Base-by-base conservation (phyloP, 2,113 vertebrate genomes). In the Nettapus auritus region DNA sequence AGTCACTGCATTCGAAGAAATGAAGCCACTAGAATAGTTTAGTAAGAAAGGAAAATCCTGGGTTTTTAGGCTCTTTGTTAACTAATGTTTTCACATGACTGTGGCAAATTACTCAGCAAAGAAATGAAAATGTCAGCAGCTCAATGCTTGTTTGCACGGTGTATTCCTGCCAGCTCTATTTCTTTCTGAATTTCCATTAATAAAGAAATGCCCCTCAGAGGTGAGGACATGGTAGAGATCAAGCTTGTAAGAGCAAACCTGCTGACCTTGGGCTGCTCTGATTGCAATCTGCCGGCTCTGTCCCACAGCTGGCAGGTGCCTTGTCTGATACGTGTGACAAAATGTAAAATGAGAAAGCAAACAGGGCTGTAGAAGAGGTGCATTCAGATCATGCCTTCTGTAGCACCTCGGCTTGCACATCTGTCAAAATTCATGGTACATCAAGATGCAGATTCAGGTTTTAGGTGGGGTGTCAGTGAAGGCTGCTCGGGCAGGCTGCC, bases 101-200 rank as follows among this genome's bases (percentile, higher is more conserved):
- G 31, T 83, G 44, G 70, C 66, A 87, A 89, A 76, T 78, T 57
- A 68, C 38, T 86, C 56, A 57, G 56, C 62, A 55, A 11, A 10
- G 13, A 88, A 96, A 38, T 7, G 15, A 81, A 88, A 82, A 89
- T 78, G 71, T 88, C 79, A 74, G 75, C 74, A 69, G 67, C 93
- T 88, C 5, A 14, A 62, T 82, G 76, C 82, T 94, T 91, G 68
- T 95, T 96, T 95, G 71, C 46, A 25, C 59, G 67, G 71, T 34
- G 7, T 90, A 34, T 90, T 79, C 60, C 69, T 84, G 73, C 68
- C 69, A 86, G 40, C 14, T 90, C 57, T 29, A 4, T 75, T 78
- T 52, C 64, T 94, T 96, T 15, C 57, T 88, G 44, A 84, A 86
- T 7, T 46, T 68, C 53, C 62, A 53, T 84, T 90, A 86, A 73